These are phyloP conservation scores for Ciconia stormi DNA, from an alignment of 2,113 vertebrate genomes.

Conservation along the genomic window DNA sequence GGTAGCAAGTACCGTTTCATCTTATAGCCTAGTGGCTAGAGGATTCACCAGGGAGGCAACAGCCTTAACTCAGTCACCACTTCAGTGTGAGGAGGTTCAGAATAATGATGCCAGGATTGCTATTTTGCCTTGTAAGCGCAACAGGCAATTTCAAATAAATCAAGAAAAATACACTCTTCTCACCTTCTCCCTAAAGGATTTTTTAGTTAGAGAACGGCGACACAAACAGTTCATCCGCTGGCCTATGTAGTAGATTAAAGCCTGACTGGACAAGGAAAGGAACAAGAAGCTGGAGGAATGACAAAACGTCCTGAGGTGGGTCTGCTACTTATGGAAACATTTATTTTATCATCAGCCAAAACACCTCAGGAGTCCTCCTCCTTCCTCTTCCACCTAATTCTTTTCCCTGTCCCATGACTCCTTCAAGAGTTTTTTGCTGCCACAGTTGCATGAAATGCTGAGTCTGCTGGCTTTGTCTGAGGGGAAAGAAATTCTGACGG, in stretches of 20 bases:
- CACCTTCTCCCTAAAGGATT: neutral
- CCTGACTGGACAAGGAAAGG: neutral
- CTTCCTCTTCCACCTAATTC: neutral
- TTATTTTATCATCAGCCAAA: slow-evolving; percentile 5
- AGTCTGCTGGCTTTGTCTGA: neutral
- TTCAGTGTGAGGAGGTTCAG: neutral
- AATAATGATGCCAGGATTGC: neutral
- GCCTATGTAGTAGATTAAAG: neutral
- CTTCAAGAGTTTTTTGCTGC: neutral
- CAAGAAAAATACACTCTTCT: neutral
- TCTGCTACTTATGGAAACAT: neutral
- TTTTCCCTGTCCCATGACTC: neutral
- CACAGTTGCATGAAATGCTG: neutral
- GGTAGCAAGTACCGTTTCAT: neutral
- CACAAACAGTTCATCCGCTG: neutral
- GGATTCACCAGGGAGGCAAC: neutral
- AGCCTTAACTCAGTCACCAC: neutral
- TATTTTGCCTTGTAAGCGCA: neutral
- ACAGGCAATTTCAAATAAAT: neutral
- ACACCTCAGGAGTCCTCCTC: neutral
- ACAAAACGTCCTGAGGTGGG: neutral
- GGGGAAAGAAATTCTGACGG: neutral
- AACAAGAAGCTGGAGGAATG: neutral
- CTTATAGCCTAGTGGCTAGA: neutral
- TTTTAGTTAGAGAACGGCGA: neutral